Evolutionary conservation across 37 sponge, comb jelly and placozoan genomes (phyloP).

Genomic region (Ianthella basta): DNA sequence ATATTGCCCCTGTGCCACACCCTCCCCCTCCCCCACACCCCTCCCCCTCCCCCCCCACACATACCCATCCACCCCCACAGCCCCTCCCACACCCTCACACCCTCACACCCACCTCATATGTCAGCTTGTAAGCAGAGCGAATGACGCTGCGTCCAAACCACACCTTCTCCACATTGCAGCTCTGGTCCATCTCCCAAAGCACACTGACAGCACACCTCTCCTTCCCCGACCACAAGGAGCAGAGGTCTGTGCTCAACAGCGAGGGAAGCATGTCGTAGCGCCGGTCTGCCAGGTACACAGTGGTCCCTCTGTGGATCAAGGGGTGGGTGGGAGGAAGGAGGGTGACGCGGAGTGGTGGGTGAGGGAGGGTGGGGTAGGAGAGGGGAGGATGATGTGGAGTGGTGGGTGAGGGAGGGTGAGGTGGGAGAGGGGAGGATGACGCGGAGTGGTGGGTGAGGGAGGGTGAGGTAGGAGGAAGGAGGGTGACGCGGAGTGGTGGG

Average conservation of each 20-base stretch:
- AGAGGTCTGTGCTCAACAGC: constrained; percentile 71
- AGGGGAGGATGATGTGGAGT: no score
- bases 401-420: not conserved
- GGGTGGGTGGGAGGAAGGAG: not conserved
- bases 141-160: constrained; percentile 83
- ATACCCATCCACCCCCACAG: not conserved
- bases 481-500: not conserved
- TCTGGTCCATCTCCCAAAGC: constrained; percentile 52
- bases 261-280: constrained; percentile 80
- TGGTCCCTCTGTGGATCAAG: constrained; percentile 48
- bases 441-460: not conserved
- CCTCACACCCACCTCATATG: constrained; percentile 63
- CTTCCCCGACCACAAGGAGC: constrained; percentile 64
- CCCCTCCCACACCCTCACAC: not conserved
- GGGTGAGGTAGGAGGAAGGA: not conserved
- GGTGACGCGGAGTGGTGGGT: not conserved
- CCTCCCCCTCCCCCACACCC: no score
- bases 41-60: no score
- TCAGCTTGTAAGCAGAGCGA: constrained; percentile 70
- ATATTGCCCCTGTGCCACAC: no score
- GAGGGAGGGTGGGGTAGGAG: not conserved
- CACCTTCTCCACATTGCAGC: constrained; percentile 52
- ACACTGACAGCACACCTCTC: constrained; percentile 89
- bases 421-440: not conserved
- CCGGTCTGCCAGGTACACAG: constrained; percentile 79